phyloP scores from a whole-genome alignment of 2,888 invertebrate genomes.

The Diplolepis rosae region DNA sequence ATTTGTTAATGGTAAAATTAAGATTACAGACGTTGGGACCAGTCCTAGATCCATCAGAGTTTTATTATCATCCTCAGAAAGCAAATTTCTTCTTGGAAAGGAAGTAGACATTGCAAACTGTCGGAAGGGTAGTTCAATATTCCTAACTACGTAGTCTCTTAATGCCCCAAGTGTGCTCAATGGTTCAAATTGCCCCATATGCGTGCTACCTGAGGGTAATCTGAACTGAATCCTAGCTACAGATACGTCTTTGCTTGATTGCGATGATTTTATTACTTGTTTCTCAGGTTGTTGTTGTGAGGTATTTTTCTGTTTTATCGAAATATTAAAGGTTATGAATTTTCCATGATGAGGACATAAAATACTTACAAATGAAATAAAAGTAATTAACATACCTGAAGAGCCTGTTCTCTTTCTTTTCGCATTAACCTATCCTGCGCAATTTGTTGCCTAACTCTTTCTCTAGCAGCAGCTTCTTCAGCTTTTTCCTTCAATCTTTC shows the following conservation, averaged over 20 bases:
- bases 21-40: constrained; percentile 84
- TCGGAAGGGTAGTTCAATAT: constrained; percentile 75
- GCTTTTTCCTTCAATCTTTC: constrained; percentile 85
- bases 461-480: constrained; percentile 83
- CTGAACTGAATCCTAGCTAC: constrained; percentile 88
- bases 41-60: constrained; percentile 81
- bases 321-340: no score
- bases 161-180: constrained; percentile 79
- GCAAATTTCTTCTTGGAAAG: constrained; percentile 84
- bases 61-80: constrained; percentile 75
- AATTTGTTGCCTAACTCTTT: constrained; percentile 88
- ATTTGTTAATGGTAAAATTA: constrained; percentile 80
- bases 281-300: constrained; percentile 48
- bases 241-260: constrained; percentile 66
- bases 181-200: constrained; percentile 84
- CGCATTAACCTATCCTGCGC: constrained; percentile 88
- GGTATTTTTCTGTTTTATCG: constrained; percentile 35
- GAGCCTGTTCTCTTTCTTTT: constrained; percentile 70
- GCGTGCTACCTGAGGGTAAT: constrained; percentile 86
- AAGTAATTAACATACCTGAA: constrained; percentile 54
- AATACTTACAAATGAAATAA: background rate
- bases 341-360: no score
- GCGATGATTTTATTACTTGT: constrained; percentile 38
- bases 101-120: constrained; percentile 85
- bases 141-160: constrained; percentile 75